Evolutionary conservation across 1,140 invertebrate species (phyloP), one percentile per base, ranked within the genome.

Genomic region (Zaprionus ghesquierei): DNA sequence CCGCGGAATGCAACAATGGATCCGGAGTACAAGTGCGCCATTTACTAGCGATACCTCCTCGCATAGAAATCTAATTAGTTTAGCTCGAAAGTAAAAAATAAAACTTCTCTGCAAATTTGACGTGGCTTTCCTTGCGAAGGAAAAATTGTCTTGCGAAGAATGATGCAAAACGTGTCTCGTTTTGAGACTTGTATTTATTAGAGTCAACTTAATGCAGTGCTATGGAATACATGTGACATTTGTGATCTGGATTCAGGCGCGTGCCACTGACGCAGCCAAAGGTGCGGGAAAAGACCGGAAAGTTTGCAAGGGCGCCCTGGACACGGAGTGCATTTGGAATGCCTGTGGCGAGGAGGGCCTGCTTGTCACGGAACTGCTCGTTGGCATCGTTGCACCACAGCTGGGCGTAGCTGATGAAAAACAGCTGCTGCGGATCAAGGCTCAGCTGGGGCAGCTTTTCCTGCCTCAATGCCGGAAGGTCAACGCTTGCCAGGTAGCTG

Each of bases 331-430:
- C 64, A 44, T 71, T 84, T 2, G 90, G 90, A 8, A 80, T 87
- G 12, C 53, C 53, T 1, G 66, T 46, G 33, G 71, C 69, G 0
- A 93, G 92, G 5, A 91, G 58, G 2, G 90, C 78, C 35, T 80
- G 73, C 60, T 89, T 85, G 18, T 90, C 90, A 35, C 81, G 85
- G 20, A 90, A 77, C 20, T 58, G 51, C 12, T 75, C 77, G 13
- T 82, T 65, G 50, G 76, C 71, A 66, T 90, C 82, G 23, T 62
- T 80, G 61, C 90, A 92, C 69, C 75, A 91, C 15, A 84, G 65
- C 55, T 96, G 95, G 0, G 94, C 95, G 68, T 94, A 95, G 64
- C 94, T 93, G 3, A 96, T 90, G 90, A 95, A 97, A 91, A 97
- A 97, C 1, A 97, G 90, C 85, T 97, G 96, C 5, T 92, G 51